Base-by-base conservation (phyloP, 2,113 vertebrate genomes). In the Ctenodactylus gundi region DNA sequence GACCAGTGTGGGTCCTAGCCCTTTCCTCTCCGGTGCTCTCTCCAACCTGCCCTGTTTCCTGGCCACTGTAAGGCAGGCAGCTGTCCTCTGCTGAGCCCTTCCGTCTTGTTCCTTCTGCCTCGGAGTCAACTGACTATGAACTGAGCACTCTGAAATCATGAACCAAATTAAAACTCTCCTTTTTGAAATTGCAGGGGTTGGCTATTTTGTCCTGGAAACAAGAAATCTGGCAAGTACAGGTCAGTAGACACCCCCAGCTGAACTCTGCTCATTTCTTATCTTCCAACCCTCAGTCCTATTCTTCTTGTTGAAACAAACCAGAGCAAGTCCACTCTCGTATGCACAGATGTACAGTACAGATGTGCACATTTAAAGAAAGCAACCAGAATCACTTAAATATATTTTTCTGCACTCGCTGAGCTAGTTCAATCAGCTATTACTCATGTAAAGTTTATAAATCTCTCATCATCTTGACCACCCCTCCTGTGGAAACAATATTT, bases 401-500 rank as follows among this genome's bases (percentile, higher is more conserved):
- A 64, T 46, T 86, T 93, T 76, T 21, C 25, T 88, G 44, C n/a
- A 3, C 7, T 96, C 31, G 34, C 0, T 53, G 89, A 23, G 3
- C 8, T 34, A 83, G 39, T 46, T 80, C 46, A 12, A 81, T 58
- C 57, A 83, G 58, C 6, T 18, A 67, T 81, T 87, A 34, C 34
- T 65, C 51, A 62, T 29, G 20, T 55, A 70, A 86, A 11, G 9
- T 10, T 80, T 44, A 11, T 64, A 89, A 70, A 68, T 88, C 20
- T 18, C 23, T 81, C 14, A 21, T 20, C 9, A 14, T 64, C 39
- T 83, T 49, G 4, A 3, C 51, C 34, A 67, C 20, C 17, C 4
- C 41, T 91, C 36, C 70, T 70, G 23, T 64, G 55, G 70, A 91
- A 94, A 84, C 41, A n/a, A 27, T 12, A 78, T 65, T 88, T 93